Evolutionary conservation across 2,113 vertebrate genomes (phyloP), one percentile per base, ranked within the genome.

Genomic region (Cnemophilus loriae): DNA sequence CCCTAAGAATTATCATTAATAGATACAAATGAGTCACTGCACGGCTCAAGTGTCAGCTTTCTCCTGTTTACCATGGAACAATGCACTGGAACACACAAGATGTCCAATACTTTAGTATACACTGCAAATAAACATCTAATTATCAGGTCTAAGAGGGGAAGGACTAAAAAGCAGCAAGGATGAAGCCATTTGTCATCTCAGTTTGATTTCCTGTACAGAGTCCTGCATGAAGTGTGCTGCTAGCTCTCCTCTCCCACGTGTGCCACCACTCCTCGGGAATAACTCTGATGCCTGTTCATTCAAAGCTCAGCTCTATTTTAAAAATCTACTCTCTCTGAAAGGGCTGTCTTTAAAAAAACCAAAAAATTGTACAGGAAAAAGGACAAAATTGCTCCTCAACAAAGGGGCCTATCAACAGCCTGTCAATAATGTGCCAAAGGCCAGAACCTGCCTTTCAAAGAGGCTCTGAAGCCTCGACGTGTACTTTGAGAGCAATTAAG

Each of bases 391-490:
- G 95, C 95, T 96, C 77, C 83, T 94, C 64, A 80, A 97, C 96
- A 97, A 97, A 97, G 82, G 94, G 39, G 64, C 76, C 92, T 88
- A 96, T 97, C 95, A 97, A 71, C 68, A 92, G 86, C 90, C 95
- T 90, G 91, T 97, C 96, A 97, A 97, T 96, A 97, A 97, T 23
- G 64, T 96, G 95, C 91, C 96, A 96, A 97, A 95, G 97, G 95
- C 96, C 96, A 97, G 94, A 95, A 96, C 92, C 80, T 84, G 94
- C 90, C 79, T 93, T 82, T 93, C 95, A 96, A 60, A 96, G 93
- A 93, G 94, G 71, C 89, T 87, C 93, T 63, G 92, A 87, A 87
- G 91, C 79, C 71, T 64, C 7, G 0, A 30, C 13, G 19, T 69
- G 83, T 87, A 69, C 94, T 97, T 93, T 83, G 61, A 94, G 94